Percentiles rank a stretch among this genome's conserved stretches.
These are phyloP conservation scores for Coenobita brevimanus DNA, from an alignment of 1,140 invertebrate genomes.

Conservation along the genomic window DNA sequence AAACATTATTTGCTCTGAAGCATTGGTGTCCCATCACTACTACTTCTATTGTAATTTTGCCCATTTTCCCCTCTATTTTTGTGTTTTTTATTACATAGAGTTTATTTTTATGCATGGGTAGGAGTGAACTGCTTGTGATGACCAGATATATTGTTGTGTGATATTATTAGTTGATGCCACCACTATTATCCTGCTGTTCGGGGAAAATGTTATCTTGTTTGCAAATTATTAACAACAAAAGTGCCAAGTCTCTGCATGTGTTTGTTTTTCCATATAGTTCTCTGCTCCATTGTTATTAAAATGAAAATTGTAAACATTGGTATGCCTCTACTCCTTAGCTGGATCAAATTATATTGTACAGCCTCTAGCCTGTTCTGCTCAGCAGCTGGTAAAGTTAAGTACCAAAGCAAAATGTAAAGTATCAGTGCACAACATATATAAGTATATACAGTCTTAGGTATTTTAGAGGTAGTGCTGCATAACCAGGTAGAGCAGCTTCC, in stretches of 20 bases:
- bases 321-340: no score
- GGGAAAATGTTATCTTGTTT: slow-evolving; percentile 51
- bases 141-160: slow-evolving; percentile 24
- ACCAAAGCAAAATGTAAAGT: no score
- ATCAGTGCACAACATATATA: no score
- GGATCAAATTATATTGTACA: no score
- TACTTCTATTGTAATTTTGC: slow-evolving; percentile 13
- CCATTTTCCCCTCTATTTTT: slow-evolving; percentile 15
- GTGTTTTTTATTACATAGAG: slow-evolving; percentile 29
- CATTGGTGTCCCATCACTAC: no score
- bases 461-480: no score
- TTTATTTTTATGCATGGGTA: slow-evolving; percentile 57
- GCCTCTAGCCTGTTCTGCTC: no score
- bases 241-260: slow-evolving; percentile 65
- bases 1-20: background rate
- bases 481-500: no score
- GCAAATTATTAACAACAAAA: slow-evolving; percentile 52
- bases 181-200: slow-evolving; percentile 12
- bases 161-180: slow-evolving; percentile 30
- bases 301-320: no score
- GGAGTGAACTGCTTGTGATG: slow-evolving; percentile 53
- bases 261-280: slow-evolving; percentile 46
- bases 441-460: no score
- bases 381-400: no score
- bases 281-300: no score